Percentiles rank a stretch among this genome's conserved stretches.
phyloP scores from a whole-genome alignment of 2,113 vertebrate species.

The Pelusios castaneus region DNA sequence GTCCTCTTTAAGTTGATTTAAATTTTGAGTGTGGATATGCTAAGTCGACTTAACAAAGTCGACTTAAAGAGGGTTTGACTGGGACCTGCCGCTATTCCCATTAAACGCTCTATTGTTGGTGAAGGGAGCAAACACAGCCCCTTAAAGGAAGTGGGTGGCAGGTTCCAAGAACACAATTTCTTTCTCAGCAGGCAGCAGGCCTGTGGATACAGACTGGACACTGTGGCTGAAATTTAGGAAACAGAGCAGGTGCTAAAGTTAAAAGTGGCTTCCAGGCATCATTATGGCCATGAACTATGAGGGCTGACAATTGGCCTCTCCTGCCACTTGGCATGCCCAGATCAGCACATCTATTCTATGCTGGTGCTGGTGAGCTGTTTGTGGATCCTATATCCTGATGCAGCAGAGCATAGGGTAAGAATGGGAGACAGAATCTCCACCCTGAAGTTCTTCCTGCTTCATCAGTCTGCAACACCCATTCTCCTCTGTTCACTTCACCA shows the following conservation, averaged over 20 bases:
- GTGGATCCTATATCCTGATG: fast-evolving
- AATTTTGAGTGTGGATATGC: no score
- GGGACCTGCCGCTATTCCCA: background rate
- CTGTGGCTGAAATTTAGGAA: background rate
- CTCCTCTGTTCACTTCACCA: fast-evolving
- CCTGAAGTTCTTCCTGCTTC: fast-evolving
- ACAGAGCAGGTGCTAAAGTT: background rate
- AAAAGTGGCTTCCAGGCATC: background rate
- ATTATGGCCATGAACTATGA: no score
- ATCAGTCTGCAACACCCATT: background rate
- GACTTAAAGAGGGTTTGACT: background rate
- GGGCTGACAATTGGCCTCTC: background rate
- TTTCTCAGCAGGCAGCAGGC: fast-evolving
- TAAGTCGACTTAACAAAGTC: no score
- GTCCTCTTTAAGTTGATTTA: no score
- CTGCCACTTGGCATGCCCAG: background rate
- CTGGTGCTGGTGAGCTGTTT: fast-evolving
- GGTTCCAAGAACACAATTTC: background rate
- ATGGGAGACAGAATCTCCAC: background rate
- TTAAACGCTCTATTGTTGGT: fast-evolving
- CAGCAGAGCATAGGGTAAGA: fast-evolving
- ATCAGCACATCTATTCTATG: background rate
- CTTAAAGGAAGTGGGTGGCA: fast-evolving
- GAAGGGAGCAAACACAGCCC: background rate
- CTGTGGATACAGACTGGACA: background rate